phyloP scores from a whole-genome alignment of 2,888 invertebrate species.

The Biston stratarius region DNA sequence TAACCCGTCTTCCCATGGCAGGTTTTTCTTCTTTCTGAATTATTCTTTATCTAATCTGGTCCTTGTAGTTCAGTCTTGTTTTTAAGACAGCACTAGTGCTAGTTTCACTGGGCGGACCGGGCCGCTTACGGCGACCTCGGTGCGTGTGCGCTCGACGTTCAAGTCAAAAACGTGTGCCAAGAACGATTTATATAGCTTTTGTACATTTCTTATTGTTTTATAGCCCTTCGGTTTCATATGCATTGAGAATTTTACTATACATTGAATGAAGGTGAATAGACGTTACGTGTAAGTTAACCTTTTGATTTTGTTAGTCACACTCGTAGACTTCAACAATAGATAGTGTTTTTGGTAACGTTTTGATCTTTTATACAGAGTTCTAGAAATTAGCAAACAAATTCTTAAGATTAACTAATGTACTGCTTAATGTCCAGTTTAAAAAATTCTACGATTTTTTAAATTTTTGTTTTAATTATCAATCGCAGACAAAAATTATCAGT shows the following conservation, averaged over 20 bases:
- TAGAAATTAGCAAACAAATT: not conserved
- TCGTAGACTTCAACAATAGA: constrained; percentile 14
- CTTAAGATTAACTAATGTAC: too few relatives aligned
- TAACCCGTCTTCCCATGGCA: too few relatives aligned
- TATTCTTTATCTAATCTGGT: too few relatives aligned
- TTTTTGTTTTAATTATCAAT: too few relatives aligned
- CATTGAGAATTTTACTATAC: constrained; percentile 27
- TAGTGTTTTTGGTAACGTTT: not conserved
- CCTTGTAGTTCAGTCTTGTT: not conserved
- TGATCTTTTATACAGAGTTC: constrained; percentile 1
- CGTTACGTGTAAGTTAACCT: constrained; percentile 20
- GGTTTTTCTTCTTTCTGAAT: too few relatives aligned
- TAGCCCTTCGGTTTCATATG: constrained; percentile 27
- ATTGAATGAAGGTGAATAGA: constrained; percentile 24
- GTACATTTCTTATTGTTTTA: constrained; percentile 31
- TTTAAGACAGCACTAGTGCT: constrained; percentile 24
- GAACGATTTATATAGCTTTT: constrained; percentile 28
- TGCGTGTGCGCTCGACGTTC: constrained; percentile 19
- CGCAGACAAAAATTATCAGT: too few relatives aligned
- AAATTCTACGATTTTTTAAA: too few relatives aligned
- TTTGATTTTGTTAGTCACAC: constrained; percentile 21
- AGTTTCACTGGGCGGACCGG: constrained; percentile 24
- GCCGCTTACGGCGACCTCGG: constrained; percentile 34
- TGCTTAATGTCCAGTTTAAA: too few relatives aligned
- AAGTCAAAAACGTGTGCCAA: constrained; percentile 24